Base-by-base conservation (phyloP, 1,140 invertebrate genomes). In the Halesus radiatus region DNA sequence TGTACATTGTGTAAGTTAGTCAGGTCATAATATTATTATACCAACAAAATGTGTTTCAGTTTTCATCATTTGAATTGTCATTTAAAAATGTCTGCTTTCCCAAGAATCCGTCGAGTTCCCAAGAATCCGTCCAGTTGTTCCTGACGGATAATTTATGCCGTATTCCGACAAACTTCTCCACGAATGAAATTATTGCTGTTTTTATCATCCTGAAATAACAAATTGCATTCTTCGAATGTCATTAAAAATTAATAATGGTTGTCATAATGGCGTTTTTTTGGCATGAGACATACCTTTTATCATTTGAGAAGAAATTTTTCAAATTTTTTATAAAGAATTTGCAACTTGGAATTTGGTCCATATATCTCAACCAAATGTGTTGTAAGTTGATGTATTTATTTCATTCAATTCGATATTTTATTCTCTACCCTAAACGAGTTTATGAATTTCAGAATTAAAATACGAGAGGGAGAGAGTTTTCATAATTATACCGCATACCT, bases 1-100 rank as follows among this genome's bases (percentile, higher is more conserved):
- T n/a, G n/a, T n/a, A n/a, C 4, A 6, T 32, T 7, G 3, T 32
- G 7, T 7, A 32, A 32, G 32, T 32, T 32, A 32, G 5, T 32
- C 32, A 32, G 0, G 4, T 7, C 37, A 10, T 10, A 10, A 45
- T 45, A 13, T 13, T 37, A 37, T 8, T 45, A 45, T 13, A 45
- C 80, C 81, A 82, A 60, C 64, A 52, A 62, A 82, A 82, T 80
- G 78, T 80, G 60, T 82, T 82, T 78, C 75, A 37, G 32, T 76
- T 76, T 82, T 50, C 64, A 80, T 80, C 62, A 82, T 82, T 80
- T 82, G 77, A 82, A 80, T 82, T 82, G 76, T 77, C 70, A 26
- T 70, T 68, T 50, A 22, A 66, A 50, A 77, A 73, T 62, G 54
- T 68, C 45, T 70, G 18, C 18, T 56, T 70, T 68, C 66, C 29